Base-by-base conservation (phyloP, 2,113 vertebrate species). In the Pollachius pollachius region DNA sequence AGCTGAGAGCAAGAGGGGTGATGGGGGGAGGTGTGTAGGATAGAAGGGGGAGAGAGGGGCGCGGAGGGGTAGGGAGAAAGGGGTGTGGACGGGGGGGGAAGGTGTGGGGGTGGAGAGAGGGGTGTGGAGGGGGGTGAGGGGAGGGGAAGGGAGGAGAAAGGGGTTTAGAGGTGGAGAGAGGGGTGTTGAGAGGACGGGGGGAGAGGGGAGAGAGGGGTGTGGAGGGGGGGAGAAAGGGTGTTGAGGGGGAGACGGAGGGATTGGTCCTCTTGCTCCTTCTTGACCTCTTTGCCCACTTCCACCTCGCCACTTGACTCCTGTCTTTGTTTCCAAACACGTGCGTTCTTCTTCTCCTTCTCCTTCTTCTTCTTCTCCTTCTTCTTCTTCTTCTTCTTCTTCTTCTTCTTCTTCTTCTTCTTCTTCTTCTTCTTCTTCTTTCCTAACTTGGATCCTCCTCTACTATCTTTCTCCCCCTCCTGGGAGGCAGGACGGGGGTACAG, bases 311-410 rank as follows among this genome's bases (percentile, higher is more conserved):
- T 66, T 48, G 41, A 9, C 12, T 48, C 41, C 41, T 48, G 41
- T 48, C 41, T 48, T 48, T 48, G 41, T 48, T 48, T 48, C 41
- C 12, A 13, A 13, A 48, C 9, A 48, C 41, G 41, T 48, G 6
- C 12, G 5, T 13, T 12, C 41, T 48, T 48, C 41, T 48, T 11
- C 41, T 48, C 2, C 41, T 67, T 58, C 27, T 37, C 41, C 61
- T 67, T 65, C 69, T 65, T 37, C 64, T 57, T 70, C 37, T 3
- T 7, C 37, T 41, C 3, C 37, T 67, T 58, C 19, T 37, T 52
- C 61, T 67, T 65, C 69, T 65, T 37, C 64, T 57, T 70, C 19
- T 16, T 41, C 37, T 23, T 41, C 37, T 41, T 11, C 37, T 41
- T 41, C 37, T 7, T 37, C 34, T 7, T 37, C 34, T 7, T 7